phyloP scores from a whole-genome alignment of 2,888 invertebrate species.

The Zootermopsis nevadensis region DNA sequence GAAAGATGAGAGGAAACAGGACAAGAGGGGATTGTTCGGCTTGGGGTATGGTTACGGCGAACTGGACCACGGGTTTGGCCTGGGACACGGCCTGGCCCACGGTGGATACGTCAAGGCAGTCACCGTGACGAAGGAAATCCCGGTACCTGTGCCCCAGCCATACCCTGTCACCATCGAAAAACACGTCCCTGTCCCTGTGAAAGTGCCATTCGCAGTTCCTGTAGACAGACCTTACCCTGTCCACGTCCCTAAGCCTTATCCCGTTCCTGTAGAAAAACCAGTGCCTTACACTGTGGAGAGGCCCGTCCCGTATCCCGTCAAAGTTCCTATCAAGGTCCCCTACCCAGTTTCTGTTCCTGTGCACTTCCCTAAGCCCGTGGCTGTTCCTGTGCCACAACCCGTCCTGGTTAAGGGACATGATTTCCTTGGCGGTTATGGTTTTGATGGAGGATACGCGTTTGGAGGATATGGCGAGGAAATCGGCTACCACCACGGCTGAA shows the following conservation, averaged over 20 bases:
- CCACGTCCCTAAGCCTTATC: conserved; percentile 57
- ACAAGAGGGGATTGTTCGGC: conserved; percentile 45
- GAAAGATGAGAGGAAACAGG: conserved; percentile 41
- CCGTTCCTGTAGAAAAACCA: conserved; percentile 56
- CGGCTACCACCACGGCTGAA: conserved; percentile 4
- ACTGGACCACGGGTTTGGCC: conserved; percentile 4
- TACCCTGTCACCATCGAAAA: conserved; percentile 57
- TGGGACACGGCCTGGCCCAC: background rate
- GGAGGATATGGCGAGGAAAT: conserved; percentile 57
- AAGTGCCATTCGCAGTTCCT: conserved; percentile 56
- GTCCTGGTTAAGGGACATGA: conserved; percentile 32
- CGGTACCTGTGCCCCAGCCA: conserved; percentile 56
- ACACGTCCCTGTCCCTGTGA: conserved; percentile 56
- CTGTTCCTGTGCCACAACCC: conserved; percentile 57
- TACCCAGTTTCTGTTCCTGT: conserved; percentile 54
- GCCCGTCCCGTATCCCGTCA: conserved; percentile 49
- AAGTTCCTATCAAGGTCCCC: conserved; percentile 54
- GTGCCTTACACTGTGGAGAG: conserved; percentile 54
- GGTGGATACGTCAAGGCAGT: conserved; percentile 52
- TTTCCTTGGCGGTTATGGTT: background rate
- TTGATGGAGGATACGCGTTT: background rate
- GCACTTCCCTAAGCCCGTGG: conserved; percentile 56
- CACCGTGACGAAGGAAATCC: conserved; percentile 55
- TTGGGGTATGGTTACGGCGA: conserved; percentile 37
- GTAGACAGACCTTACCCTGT: conserved; percentile 57